phyloP scores from a whole-genome alignment of 2,113 vertebrate genomes.

The Zosterops japonicus region DNA sequence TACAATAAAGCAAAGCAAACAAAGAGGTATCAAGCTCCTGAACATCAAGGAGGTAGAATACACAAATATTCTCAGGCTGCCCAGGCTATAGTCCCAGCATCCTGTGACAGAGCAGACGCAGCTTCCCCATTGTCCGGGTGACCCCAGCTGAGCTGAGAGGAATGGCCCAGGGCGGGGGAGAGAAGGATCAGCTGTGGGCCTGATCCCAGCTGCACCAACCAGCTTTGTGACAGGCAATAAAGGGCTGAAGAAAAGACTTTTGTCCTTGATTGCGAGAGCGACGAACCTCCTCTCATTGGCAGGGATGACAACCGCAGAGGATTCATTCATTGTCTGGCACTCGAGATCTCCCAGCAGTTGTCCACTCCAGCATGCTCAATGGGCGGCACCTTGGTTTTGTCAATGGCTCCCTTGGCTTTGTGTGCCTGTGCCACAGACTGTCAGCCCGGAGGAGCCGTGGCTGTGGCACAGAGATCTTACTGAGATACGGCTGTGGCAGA shows the following conservation, averaged over 20 bases:
- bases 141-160: constrained; percentile 61
- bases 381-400: constrained; percentile 5
- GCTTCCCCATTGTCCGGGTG: constrained; percentile 10
- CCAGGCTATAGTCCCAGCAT: neutral
- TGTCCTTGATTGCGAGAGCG: constrained; percentile 35
- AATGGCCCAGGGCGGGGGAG: constrained; percentile 7
- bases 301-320: constrained; percentile 46
- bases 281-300: constrained; percentile 42
- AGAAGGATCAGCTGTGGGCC: constrained; percentile 61
- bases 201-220: constrained; percentile 70
- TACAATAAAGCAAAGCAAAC: neutral
- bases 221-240: constrained; percentile 65
- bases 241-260: constrained; percentile 64
- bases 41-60: neutral
- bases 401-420: neutral
- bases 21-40: neutral
- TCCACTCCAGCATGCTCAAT: neutral
- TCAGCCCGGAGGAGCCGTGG: neutral
- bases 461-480: neutral
- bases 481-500: neutral
- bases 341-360: constrained; percentile 20
- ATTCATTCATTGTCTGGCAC: constrained; percentile 38
- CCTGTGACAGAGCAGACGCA: neutral
- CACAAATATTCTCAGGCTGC: neutral
- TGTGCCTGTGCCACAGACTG: neutral